These are phyloP conservation scores for Amazona guildingii DNA, from an alignment of 2,113 vertebrate genomes.

Conservation along the genomic window DNA sequence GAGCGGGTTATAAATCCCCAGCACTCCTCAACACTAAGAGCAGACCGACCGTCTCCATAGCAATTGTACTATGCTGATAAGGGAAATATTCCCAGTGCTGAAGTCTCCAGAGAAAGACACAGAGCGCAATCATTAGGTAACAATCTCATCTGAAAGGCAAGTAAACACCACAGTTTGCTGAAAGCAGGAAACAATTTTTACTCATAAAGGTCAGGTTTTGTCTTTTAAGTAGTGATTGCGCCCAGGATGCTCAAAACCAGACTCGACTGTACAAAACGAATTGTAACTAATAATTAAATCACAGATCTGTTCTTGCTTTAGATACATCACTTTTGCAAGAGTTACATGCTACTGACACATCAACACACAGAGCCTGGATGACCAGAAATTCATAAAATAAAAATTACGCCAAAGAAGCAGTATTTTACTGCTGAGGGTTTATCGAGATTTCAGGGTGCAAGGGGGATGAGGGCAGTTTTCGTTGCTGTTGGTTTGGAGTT, in stretches of 20 bases:
- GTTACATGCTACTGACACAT: background rate
- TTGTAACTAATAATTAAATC: background rate
- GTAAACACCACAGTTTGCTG: background rate
- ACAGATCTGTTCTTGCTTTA: background rate
- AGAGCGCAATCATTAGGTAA: background rate
- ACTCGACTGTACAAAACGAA: background rate
- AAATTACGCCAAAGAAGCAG: background rate
- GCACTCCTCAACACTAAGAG: background rate
- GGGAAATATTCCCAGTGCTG: constrained; percentile 48
- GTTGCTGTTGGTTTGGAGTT: background rate
- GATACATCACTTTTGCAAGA: background rate
- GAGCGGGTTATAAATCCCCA: constrained; percentile 53
- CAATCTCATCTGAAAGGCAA: constrained; percentile 10
- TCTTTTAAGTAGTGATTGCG: background rate
- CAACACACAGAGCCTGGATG: background rate
- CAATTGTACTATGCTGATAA: constrained; percentile 53
- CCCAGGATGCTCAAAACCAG: background rate
- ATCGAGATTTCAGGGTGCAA: background rate
- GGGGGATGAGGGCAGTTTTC: background rate
- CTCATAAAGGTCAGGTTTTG: background rate
- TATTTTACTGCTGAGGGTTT: background rate
- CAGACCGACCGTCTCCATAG: constrained; percentile 68
- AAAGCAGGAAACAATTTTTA: background rate
- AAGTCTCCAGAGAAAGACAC: constrained; percentile 39
- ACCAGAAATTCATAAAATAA: background rate